Evolutionary conservation across 35 echinoderm and acorn worm genomes (phyloP), one percentile per base, ranked within the genome.

Genomic region (Eucidaris tribuloides): DNA sequence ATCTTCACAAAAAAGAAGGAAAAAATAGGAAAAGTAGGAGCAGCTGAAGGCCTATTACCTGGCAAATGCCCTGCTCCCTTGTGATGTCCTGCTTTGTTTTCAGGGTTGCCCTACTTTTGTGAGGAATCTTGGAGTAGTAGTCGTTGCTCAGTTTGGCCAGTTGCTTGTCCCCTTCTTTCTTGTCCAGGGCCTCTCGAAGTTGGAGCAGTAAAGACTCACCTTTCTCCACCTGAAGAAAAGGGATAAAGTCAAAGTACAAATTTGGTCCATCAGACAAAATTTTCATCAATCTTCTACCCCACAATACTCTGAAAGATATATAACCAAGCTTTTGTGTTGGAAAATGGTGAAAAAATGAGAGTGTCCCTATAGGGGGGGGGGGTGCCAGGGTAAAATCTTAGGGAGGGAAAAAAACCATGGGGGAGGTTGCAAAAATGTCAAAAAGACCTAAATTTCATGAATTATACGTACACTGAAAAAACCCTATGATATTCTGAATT

Each of bases 1-100:
- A n/a, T n/a, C n/a, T n/a, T n/a, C n/a, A n/a, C n/a, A n/a, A n/a
- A n/a, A n/a, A n/a, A n/a, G n/a, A n/a, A n/a, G n/a, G n/a, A n/a
- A n/a, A n/a, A n/a, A n/a, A n/a, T n/a, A n/a, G n/a, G n/a, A n/a
- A n/a, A n/a, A n/a, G n/a, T n/a, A n/a, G n/a, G n/a, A n/a, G n/a
- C n/a, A n/a, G n/a, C n/a, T n/a, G n/a, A n/a, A n/a, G n/a, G n/a
- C n/a, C n/a, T n/a, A n/a, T 45, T 80, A 92, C 90, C 84, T 92
- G 90, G 62, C 90, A 92, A 7, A 92, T 37, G n/a, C 86, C 82
- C 33, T 92, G 90, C 54, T 87, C 80, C 61, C 71, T 86, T 28
- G 90, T 63, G 54, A 92, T 87, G 30, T 72, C 66, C 44, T 76
- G 31, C 14, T 84, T 58, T 39, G 7, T 65, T 36, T 63, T 83